Percentiles rank a stretch among this genome's conserved stretches.
Evolutionary conservation across 2,888 invertebrate genomes (phyloP).

Genomic region (Hypselothyrea guttata): DNA sequence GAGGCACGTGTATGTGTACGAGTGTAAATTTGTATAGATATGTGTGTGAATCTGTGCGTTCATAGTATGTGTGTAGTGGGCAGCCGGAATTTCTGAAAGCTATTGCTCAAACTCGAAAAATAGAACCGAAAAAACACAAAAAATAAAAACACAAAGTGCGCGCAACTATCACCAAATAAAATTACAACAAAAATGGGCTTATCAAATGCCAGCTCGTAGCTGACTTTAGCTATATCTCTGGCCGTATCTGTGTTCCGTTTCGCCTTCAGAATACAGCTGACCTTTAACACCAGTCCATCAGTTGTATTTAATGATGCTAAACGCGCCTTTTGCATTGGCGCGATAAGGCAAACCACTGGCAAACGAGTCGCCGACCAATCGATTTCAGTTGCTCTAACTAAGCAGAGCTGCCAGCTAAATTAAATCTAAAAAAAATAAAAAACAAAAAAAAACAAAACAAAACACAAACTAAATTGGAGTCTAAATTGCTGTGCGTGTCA

Average conservation of each 20-base stretch:
- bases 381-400: conserved; percentile 12
- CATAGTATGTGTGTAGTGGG: conserved; percentile 10
- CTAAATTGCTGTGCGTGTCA: conserved; percentile 26
- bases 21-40: neutral
- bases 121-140: no score
- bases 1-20: conserved; percentile 54
- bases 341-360: conserved; percentile 75
- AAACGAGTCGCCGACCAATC: conserved; percentile 39
- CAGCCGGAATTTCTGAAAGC: conserved; percentile 41
- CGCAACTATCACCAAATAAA: conserved; percentile 18
- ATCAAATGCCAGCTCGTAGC: conserved; percentile 31
- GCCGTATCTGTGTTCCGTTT: conserved; percentile 10
- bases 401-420: conserved; percentile 2
- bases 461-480: neutral
- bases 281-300: conserved; percentile 53
- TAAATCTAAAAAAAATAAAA: no score
- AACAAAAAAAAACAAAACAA: no score
- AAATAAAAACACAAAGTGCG: conserved; percentile 42
- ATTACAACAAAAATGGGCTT: conserved; percentile 22
- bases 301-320: conserved; percentile 47
- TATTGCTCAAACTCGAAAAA: conserved; percentile 29
- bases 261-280: conserved; percentile 49
- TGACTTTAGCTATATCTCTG: no score
- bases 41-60: conserved; percentile 9
- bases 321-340: conserved; percentile 53